These are phyloP conservation scores for Columba livia DNA, from an alignment of 2,113 vertebrate genomes.

Conservation along the genomic window DNA sequence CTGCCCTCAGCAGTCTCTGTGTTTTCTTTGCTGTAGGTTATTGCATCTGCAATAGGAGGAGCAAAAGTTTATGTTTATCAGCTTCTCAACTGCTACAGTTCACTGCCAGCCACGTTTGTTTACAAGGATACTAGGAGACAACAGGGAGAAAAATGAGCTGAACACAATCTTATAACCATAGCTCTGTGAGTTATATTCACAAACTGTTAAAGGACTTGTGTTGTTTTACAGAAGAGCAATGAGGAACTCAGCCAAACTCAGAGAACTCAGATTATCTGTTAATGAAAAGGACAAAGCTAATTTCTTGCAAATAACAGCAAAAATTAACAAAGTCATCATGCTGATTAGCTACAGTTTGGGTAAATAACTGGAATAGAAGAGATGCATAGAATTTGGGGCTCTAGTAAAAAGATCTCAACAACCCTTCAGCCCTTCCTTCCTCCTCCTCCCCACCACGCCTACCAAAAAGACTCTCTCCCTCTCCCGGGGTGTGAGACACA, in stretches of 20 bases:
- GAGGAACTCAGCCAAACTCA: background rate
- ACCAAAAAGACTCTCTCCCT: background rate
- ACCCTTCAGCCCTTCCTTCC: background rate
- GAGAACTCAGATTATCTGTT: background rate
- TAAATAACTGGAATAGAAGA: background rate
- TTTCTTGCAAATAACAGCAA: background rate
- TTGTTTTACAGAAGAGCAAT: background rate
- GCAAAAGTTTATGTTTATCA: background rate
- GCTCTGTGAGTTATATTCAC: background rate
- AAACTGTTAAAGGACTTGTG: background rate
- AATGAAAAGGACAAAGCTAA: background rate
- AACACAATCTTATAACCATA: background rate
- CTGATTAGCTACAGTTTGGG: background rate
- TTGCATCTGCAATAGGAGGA: background rate
- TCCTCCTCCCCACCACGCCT: background rate
- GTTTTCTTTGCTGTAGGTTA: background rate
- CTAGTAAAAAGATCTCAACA: background rate
- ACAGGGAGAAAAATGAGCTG: background rate
- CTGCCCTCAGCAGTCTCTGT: background rate
- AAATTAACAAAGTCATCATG: background rate
- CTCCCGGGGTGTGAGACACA: background rate
- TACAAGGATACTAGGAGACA: background rate
- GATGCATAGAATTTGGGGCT: background rate
- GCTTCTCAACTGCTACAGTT: background rate
- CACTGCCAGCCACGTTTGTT: background rate